Evolutionary conservation across 2,888 invertebrate genomes (phyloP), one percentile per base, ranked within the genome.

Genomic region (Hirtodrosophila histrioides): DNA sequence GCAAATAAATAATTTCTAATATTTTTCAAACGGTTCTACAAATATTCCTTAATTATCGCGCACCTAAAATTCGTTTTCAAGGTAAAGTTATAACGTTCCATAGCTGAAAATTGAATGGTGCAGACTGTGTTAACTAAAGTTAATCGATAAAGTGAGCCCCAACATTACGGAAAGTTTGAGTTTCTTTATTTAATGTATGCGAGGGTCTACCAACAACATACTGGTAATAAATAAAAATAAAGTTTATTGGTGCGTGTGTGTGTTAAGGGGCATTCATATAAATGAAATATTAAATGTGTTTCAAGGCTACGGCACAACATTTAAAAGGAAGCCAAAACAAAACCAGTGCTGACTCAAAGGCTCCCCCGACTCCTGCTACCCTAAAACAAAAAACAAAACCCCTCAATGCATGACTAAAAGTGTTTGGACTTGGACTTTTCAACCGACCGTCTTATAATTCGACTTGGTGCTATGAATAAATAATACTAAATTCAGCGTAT

Each of bases 61-160:
- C 5, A 3, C 9, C 9, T 31, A 31, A 31, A 27, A 0, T 11
- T 29, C 44, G 24, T 12, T 27, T 51, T 36, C 0, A 58, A 69
- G 75, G 69, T 62, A 69, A 69, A 39, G 10, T n/a, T 49, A 0
- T 43, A 39, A n/a, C 6, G 9, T 17, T 11, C 9, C 31, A 6
- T 12, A 41, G 39, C 10, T 27, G 9, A 1, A 35, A 53, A 57
- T 29, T 39, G 31, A 36, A 36, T 44, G 24, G 50, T 41, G 51
- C 48, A 66, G 49, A 55, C 60, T 31, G 64, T 53, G 55, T 71
- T 74, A 64, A 78, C 68, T 62, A 53, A 56, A 72, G 40, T 57
- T 61, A 89, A 87, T 87, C 87, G 87, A 87, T 87, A 87, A 89
- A 81, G 66, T 74, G 81, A 77, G 41, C 23, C 62, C 55, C 53